Evolutionary conservation across 2,888 invertebrate species (phyloP).

Genomic region (Troilus luridus): DNA sequence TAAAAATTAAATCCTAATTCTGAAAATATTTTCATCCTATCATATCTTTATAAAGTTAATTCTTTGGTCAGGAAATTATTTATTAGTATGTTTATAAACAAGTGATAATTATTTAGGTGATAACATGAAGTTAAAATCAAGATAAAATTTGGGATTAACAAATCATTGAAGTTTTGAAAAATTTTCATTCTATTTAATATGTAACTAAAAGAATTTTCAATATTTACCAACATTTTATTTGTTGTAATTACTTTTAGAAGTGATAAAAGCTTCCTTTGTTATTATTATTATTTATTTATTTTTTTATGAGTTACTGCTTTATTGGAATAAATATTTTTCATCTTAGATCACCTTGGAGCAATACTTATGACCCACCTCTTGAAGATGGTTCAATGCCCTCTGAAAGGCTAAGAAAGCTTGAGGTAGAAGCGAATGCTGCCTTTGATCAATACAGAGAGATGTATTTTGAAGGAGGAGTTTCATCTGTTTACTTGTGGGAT

Average conservation of each 20-base stretch:
- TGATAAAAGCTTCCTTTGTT: not conserved
- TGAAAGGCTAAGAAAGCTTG: conserved; percentile 92
- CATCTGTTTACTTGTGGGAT: conserved; percentile 99
- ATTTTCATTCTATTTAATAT: not conserved
- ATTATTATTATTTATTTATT: no score
- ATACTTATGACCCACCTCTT: conserved; percentile 96
- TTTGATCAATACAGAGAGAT: conserved; percentile 99
- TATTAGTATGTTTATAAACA: no score
- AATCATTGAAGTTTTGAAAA: not conserved
- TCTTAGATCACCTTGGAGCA: conserved; percentile 96
- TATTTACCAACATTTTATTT: not conserved
- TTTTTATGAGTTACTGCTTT: not conserved
- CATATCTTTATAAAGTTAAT: no score
- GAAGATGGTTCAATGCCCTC: conserved; percentile 99
- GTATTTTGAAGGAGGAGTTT: conserved; percentile 99
- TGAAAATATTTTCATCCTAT: no score
- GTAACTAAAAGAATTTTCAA: not conserved
- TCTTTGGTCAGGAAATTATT: no score
- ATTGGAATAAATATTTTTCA: conserved; percentile 4
- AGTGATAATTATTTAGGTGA: no score
- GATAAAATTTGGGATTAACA: no score
- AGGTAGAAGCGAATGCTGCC: conserved; percentile 98
- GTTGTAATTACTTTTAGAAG: not conserved
- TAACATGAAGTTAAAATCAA: no score
- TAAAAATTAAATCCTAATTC: not conserved